Base-by-base conservation (phyloP, 2,797 vertebrate species). In the Cirrhinus mrigala region DNA sequence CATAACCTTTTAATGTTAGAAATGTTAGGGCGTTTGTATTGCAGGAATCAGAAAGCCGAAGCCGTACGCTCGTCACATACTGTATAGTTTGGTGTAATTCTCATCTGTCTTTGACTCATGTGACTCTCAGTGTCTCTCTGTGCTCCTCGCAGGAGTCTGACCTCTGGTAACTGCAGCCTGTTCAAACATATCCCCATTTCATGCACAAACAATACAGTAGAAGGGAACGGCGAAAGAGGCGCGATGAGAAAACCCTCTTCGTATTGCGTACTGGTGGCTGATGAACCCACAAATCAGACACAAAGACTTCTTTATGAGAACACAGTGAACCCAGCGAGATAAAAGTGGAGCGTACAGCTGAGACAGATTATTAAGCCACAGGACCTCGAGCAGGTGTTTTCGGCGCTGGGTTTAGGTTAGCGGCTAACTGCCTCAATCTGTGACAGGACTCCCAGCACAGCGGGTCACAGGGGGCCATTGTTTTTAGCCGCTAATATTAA, bases 371-470 rank as follows among this genome's bases (percentile, higher is more conserved):
- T 50, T 64, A 66, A 87, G 75, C 87, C 24, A 12, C 88, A 20
- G 90, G 89, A 88, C 84, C 86, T 90, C 69, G 73, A 89, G 87
- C 91, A 91, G 86, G 89, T 92, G 88, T 91, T 80, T 89, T 82
- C 50, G 16, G 75, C 64, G 22, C 27, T 83, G 64, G 83, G 77
- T 81, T 73, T 56, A 80, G 68, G 70, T 88, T 82, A 84, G 81
- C 82, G 74, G 84, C 73, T 79, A 52, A 79, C 74, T 71, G 48
- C 46, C 79, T 87, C 79, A 68, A 50, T 88, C 81, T 84, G 79
- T 79, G 60, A 76, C 71, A 79, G 62, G 70, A 66, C 58, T 81
- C 52, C 7, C 54, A 58, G 73, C 82, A 75, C 88, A 85, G 88
- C 71, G 3, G 20, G 29, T 16, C 82, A 77, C 88, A 84, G 86